phyloP scores from a whole-genome alignment of 2,113 vertebrate species.

The Solenodon paradoxus region DNA sequence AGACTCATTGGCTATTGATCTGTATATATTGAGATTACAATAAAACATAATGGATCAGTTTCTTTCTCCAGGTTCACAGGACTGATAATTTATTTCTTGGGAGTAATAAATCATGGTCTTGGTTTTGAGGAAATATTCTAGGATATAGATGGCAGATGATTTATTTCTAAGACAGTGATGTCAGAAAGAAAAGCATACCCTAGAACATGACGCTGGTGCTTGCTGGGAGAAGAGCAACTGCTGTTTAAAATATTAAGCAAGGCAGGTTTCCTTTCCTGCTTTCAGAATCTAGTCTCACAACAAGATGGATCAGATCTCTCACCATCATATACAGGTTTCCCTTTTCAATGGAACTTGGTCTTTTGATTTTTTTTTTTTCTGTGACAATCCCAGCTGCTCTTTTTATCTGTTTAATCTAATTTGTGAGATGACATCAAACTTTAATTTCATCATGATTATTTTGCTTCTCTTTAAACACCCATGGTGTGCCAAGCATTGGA shows the following conservation, averaged over 20 bases:
- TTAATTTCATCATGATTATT: conserved; percentile 71
- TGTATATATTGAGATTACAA: conserved; percentile 46
- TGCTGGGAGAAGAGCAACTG: neutral
- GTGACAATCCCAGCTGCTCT: conserved; percentile 29
- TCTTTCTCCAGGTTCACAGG: neutral
- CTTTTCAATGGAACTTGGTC: neutral
- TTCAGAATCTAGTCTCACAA: neutral
- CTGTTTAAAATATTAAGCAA: conserved; percentile 25
- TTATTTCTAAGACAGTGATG: conserved; percentile 49
- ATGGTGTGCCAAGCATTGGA: conserved; percentile 28
- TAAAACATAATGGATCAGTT: conserved; percentile 57
- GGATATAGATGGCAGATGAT: conserved; percentile 42
- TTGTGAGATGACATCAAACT: conserved; percentile 63
- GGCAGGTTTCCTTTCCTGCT: neutral
- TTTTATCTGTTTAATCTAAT: conserved; percentile 70
- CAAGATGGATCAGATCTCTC: neutral
- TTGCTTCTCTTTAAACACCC: conserved; percentile 57
- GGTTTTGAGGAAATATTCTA: conserved; percentile 34
- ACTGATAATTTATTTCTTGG: conserved; percentile 38
- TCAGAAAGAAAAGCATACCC: conserved; percentile 14
- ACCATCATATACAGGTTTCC: neutral
- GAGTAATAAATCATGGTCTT: conserved; percentile 48
- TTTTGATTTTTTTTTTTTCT: neutral
- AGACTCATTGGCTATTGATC: conserved; percentile 62
- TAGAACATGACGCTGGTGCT: neutral